phyloP scores from a whole-genome alignment of 2,113 vertebrate species.

The Ornithorhynchus anatinus region DNA sequence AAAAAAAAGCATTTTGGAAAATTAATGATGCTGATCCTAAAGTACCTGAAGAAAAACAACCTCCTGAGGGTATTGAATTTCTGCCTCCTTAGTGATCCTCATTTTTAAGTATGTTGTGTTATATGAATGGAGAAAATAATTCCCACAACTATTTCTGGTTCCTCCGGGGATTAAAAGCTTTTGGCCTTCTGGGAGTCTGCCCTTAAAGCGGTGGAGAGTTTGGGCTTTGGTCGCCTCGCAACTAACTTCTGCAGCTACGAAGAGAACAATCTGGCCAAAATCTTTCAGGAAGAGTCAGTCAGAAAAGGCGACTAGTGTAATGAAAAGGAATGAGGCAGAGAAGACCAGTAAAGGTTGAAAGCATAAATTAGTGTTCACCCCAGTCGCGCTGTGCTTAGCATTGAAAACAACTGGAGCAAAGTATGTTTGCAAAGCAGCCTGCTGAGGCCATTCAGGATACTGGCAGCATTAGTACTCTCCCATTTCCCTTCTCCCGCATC shows the following conservation, averaged over 20 bases:
- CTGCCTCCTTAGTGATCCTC: neutral
- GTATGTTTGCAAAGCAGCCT: too few species aligned
- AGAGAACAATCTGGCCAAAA: constrained; percentile 27
- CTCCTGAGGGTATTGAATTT: neutral
- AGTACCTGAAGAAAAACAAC: neutral
- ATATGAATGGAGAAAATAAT: neutral
- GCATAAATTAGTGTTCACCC: neutral
- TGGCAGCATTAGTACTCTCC: too few species aligned
- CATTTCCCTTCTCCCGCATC: too few species aligned
- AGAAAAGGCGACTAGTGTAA: neutral
- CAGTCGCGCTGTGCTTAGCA: too few species aligned
- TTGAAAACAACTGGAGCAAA: too few species aligned
- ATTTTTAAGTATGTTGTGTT: neutral
- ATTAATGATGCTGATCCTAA: constrained; percentile 14
- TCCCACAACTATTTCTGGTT: neutral
- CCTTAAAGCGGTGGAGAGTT: constrained; percentile 16
- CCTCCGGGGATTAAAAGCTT: neutral
- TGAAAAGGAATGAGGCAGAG: constrained; percentile 13
- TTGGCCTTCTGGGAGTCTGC: neutral
- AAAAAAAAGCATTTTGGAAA: neutral
- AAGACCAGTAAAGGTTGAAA: neutral
- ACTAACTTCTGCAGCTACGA: constrained; percentile 6
- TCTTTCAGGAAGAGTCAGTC: neutral
- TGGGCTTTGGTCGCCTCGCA: neutral
- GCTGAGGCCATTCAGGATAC: too few species aligned